Conservation (phyloP, 2,888 invertebrate species). For the Dryococelus australis region DNA sequence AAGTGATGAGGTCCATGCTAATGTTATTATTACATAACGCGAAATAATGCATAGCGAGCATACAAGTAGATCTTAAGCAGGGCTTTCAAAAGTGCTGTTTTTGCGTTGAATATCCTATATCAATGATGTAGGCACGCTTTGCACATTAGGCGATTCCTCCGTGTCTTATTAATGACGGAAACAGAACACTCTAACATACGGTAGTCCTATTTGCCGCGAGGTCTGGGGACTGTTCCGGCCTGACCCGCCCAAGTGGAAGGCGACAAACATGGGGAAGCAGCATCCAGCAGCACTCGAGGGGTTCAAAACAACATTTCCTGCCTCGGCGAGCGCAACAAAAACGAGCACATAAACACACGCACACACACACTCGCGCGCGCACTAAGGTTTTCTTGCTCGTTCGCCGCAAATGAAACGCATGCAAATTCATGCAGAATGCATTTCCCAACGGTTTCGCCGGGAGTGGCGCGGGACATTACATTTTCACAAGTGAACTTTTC, state of each 20-base stretch:
- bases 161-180: no score
- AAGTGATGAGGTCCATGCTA: no score
- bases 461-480: not conserved
- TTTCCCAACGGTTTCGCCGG: constrained; percentile 11
- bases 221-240: no score
- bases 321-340: not conserved
- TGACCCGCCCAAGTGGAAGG: not conserved
- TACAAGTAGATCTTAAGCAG: no score
- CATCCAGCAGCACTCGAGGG: not conserved
- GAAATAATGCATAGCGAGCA: no score
- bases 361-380: not conserved
- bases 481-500: constrained; percentile 10
- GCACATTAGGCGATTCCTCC: no score
- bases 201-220: no score
- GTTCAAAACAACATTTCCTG: not conserved
- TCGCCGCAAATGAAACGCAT: constrained; percentile 27
- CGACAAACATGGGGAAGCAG: not conserved
- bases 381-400: not conserved
- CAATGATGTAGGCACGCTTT: no score
- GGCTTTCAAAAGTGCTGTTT: no score
- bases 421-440: constrained; percentile 23
- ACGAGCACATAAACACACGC: not conserved
- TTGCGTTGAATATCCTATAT: no score
- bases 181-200: no score
- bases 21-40: no score